Evolutionary conservation across 2,113 vertebrate genomes (phyloP).

Genomic region (Peromyscus maniculatus): DNA sequence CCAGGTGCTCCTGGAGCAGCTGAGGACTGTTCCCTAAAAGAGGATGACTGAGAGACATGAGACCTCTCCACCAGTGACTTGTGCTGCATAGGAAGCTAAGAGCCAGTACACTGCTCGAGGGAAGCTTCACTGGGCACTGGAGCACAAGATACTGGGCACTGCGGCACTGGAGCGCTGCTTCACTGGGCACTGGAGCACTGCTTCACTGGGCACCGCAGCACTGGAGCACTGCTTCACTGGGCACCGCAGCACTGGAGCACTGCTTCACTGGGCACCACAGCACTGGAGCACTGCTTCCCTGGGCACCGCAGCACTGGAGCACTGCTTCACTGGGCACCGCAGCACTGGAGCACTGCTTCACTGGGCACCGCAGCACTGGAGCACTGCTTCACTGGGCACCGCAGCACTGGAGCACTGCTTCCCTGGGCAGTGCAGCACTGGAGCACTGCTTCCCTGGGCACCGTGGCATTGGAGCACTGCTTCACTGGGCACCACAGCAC

Average conservation of each 20-base stretch:
- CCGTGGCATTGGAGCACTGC: fast-evolving
- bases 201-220: too few species aligned
- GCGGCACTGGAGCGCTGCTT: too few species aligned
- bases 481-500: fast-evolving
- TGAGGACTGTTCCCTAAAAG: neutral
- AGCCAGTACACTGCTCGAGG: neutral
- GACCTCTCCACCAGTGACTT: neutral
- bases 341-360: too few species aligned
- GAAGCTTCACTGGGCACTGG: neutral
- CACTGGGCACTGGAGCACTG: neutral
- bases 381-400: neutral
- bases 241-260: too few species aligned
- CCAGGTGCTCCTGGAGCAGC: neutral
- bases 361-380: neutral
- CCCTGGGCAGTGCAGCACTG: too few species aligned
- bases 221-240: too few species aligned
- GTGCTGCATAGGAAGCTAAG: neutral
- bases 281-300: too few species aligned
- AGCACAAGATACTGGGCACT: neutral
- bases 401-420: too few species aligned
- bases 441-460: too few species aligned
- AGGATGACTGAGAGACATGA: neutral
- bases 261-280: fast-evolving
- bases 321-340: too few species aligned
- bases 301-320: too few species aligned